Evolutionary conservation across 2,797 vertebrate genomes (phyloP).

Genomic region (Knipowitschia caucasica): DNA sequence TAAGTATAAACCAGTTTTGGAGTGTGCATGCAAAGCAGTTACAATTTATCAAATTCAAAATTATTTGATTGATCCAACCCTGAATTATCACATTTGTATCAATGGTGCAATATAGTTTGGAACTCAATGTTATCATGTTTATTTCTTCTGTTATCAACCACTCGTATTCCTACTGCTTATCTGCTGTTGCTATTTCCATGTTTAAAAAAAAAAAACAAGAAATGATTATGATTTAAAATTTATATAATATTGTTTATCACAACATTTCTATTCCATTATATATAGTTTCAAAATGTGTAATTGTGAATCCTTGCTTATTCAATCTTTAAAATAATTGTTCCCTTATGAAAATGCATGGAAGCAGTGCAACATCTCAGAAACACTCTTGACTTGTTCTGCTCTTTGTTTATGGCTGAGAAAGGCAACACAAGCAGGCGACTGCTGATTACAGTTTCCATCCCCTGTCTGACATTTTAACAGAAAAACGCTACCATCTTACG

Average conservation of each 20-base stretch:
- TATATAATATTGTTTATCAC: neutral
- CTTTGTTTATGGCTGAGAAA: slow-evolving; percentile 39
- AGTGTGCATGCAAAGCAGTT: no score
- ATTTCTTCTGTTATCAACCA: no score
- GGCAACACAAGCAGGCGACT: slow-evolving; percentile 28
- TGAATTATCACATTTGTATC: no score
- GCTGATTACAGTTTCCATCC: slow-evolving; percentile 37
- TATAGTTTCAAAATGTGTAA: neutral
- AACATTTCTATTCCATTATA: neutral
- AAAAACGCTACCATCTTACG: slow-evolving; percentile 40
- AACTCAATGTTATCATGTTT: no score
- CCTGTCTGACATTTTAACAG: slow-evolving; percentile 35
- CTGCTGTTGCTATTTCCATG: no score
- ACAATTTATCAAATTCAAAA: no score
- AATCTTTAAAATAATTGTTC: slow-evolving; percentile 46
- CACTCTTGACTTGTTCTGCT: slow-evolving; percentile 14
- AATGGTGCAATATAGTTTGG: no score
- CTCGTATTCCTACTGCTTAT: no score
- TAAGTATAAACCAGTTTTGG: no score
- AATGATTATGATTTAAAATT: no score
- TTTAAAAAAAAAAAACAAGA: no score
- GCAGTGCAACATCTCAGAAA: slow-evolving; percentile 39
- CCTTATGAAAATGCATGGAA: slow-evolving; percentile 24
- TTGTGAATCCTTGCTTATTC: neutral
- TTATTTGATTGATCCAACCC: no score